Conservation (phyloP, 2,888 invertebrate species). For the Hypsopygia costalis region DNA sequence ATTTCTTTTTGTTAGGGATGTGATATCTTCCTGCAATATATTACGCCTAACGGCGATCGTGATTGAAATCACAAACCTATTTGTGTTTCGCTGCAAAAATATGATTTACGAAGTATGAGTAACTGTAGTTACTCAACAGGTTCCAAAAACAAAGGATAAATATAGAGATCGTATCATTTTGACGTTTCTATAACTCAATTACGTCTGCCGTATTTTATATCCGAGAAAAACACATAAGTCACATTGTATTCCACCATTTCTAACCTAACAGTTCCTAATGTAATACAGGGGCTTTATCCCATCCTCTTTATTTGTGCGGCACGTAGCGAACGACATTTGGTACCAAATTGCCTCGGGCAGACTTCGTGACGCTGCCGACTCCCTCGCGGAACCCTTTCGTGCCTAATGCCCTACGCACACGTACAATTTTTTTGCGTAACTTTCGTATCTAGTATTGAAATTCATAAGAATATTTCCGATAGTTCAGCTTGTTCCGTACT, state of each 20-base stretch:
- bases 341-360: constrained; percentile 75
- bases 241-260: constrained; percentile 27
- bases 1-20: constrained; percentile 13
- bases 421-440: constrained; percentile 57
- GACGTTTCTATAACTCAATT: constrained; percentile 1
- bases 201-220: neutral
- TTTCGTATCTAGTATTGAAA: constrained; percentile 47
- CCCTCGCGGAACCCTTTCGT: constrained; percentile 56
- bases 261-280: constrained; percentile 53
- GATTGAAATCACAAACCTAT: neutral
- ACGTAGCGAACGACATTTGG: constrained; percentile 76
- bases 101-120: neutral
- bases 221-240: constrained; percentile 11
- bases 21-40: constrained; percentile 8
- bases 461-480: constrained; percentile 40
- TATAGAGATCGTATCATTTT: neutral
- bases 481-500: constrained; percentile 17
- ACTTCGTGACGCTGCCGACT: constrained; percentile 62
- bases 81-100: neutral
- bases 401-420: constrained; percentile 64
- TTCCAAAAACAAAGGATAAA: neutral
- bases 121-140: neutral
- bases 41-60: constrained; percentile 2
- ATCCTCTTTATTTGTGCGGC: constrained; percentile 74
- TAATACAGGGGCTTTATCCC: constrained; percentile 63